Conservation (phyloP, 2,113 vertebrate species). For the Plestiodon gilberti region DNA sequence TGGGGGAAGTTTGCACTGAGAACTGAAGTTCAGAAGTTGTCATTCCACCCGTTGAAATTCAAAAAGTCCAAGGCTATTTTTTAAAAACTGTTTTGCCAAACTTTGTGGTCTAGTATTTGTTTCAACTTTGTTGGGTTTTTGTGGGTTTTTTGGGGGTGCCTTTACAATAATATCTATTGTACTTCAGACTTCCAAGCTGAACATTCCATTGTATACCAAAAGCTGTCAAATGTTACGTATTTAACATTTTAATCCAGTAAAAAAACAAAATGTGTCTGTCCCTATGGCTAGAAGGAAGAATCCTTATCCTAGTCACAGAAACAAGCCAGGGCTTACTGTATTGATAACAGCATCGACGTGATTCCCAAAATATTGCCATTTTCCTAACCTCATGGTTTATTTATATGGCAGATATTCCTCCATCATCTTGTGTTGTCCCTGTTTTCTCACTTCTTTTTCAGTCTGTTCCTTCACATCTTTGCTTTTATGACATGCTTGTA, state of each 20-base stretch:
- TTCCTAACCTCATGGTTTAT: not conserved
- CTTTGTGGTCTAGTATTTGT: no score
- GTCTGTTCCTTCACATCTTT: not conserved
- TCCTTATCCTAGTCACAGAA: not conserved
- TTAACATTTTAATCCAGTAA: not conserved
- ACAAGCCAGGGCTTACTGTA: not conserved
- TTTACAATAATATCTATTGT: not conserved
- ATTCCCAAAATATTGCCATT: not conserved
- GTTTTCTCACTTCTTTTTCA: not conserved
- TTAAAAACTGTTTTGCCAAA: no score
- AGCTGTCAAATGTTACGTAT: not conserved
- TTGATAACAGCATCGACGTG: not conserved
- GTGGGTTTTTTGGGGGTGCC: not conserved
- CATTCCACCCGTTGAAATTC: not conserved
- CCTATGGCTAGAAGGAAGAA: not conserved
- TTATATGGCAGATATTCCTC: not conserved
- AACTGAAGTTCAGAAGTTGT: no score
- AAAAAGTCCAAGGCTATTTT: not conserved
- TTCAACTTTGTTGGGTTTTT: not conserved
- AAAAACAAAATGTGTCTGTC: not conserved
- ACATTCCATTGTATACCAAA: not conserved
- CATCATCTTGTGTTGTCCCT: not conserved
- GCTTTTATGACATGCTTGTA: no score
- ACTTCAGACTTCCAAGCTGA: not conserved
- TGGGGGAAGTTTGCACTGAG: no score